Evolutionary conservation across 2,113 vertebrate genomes (phyloP).

Genomic region (Esox niger): DNA sequence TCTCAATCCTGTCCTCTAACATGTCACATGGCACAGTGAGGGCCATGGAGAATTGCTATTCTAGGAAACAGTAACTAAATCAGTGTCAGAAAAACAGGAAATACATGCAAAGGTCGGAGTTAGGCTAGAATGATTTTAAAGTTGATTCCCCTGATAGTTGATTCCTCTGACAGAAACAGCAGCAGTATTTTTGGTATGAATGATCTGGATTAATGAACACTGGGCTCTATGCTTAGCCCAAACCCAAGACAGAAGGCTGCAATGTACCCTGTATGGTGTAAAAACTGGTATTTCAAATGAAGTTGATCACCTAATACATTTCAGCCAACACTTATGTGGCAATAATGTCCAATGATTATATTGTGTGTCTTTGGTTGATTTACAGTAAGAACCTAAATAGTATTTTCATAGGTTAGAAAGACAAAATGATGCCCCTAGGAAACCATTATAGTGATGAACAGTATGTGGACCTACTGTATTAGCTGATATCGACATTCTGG

Average conservation of each 20-base stretch:
- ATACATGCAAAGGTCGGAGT: too few species aligned
- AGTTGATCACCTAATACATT: too few species aligned
- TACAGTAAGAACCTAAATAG: background rate
- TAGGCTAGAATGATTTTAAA: too few species aligned
- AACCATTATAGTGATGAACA: background rate
- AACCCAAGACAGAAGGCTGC: background rate
- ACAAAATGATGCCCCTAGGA: background rate
- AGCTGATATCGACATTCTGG: background rate
- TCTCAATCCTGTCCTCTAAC: too few species aligned
- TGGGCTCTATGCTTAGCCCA: background rate
- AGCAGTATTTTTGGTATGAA: too few species aligned
- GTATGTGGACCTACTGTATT: background rate
- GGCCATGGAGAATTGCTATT: too few species aligned
- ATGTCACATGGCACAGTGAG: too few species aligned
- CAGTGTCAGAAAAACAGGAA: too few species aligned
- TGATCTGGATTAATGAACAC: too few species aligned
- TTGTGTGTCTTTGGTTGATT: slow-evolving; percentile 7
- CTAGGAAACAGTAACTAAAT: too few species aligned
- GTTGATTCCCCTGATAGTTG: too few species aligned
- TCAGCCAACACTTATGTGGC: background rate
- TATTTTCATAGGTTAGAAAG: background rate
- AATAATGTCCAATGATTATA: slow-evolving; percentile 3
- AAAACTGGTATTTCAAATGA: background rate
- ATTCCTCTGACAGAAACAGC: too few species aligned
- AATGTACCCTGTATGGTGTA: background rate